These are phyloP conservation scores for Ctenicera cuprea DNA, from an alignment of 2,888 invertebrate genomes.

Conservation along the genomic window DNA sequence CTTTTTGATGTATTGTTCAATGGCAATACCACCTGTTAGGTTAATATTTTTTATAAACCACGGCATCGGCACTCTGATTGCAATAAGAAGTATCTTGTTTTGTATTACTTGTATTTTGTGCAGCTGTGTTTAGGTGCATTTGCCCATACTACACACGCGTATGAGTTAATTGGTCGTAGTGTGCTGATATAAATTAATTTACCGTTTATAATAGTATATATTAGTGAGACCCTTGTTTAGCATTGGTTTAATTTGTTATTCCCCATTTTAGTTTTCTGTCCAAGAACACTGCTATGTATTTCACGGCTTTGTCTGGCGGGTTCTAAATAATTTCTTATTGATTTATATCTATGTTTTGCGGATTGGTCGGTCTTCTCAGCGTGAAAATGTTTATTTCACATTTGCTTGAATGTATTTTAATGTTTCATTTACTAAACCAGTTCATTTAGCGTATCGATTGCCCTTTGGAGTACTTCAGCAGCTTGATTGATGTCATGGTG, in stretches of 20 bases:
- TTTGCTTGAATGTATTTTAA: background rate
- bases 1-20: background rate
- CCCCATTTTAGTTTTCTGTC: constrained; percentile 2
- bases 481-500: background rate
- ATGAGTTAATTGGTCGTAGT: background rate
- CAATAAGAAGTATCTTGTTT: constrained; percentile 2
- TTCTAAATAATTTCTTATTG: background rate
- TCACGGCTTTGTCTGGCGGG: background rate
- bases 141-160: background rate
- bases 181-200: background rate
- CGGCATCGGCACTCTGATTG: background rate
- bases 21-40: background rate
- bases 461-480: background rate
- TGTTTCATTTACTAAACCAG: background rate
- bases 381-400: background rate
- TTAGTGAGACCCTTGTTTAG: background rate
- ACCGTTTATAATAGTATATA: background rate
- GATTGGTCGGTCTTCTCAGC: background rate
- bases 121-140: background rate
- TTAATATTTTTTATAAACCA: background rate
- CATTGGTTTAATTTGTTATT: background rate
- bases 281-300: constrained; percentile 3
- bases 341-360: background rate
- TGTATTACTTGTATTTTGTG: constrained; percentile 1
- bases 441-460: background rate